Percentiles rank a stretch among this genome's conserved stretches.
Evolutionary conservation across 1,140 invertebrate genomes (phyloP).

Genomic region (Listronotus bonariensis): DNA sequence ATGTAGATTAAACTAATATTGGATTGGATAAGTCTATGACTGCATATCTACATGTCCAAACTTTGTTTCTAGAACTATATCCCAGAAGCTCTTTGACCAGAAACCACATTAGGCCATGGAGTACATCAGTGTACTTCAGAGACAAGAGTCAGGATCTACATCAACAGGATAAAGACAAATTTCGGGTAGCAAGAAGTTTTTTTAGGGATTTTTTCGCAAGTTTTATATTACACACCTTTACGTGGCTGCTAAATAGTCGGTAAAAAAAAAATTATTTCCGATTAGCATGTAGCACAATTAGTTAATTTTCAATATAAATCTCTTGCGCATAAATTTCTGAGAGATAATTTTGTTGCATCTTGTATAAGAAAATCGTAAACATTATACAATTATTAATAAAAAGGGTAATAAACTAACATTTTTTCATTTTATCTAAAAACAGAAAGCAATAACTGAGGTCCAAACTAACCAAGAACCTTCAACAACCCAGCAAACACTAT

Average conservation of each 20-base stretch:
- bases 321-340: not conserved
- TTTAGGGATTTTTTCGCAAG: not conserved
- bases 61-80: slow-evolving; percentile 53
- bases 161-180: slow-evolving; percentile 75
- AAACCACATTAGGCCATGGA: slow-evolving; percentile 76
- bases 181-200: slow-evolving; percentile 63
- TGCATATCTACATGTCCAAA: too few species aligned
- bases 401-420: too few species aligned
- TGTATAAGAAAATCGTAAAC: too few species aligned
- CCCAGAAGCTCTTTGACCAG: slow-evolving; percentile 59
- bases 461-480: slow-evolving; percentile 35
- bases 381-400: too few species aligned
- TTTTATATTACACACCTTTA: too few species aligned
- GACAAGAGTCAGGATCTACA: slow-evolving; percentile 75
- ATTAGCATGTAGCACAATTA: too few species aligned
- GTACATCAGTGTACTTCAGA: slow-evolving; percentile 60
- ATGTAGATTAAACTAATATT: too few species aligned
- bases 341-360: too few species aligned
- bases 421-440: slow-evolving; percentile 10
- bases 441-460: slow-evolving; percentile 31
- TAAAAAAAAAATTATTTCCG: too few species aligned
- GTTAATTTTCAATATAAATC: not conserved
- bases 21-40: too few species aligned
- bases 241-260: too few species aligned
- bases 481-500: too few species aligned